Conservation (phyloP, 2,888 invertebrate species). For the Drosophila subsilvestris region DNA sequence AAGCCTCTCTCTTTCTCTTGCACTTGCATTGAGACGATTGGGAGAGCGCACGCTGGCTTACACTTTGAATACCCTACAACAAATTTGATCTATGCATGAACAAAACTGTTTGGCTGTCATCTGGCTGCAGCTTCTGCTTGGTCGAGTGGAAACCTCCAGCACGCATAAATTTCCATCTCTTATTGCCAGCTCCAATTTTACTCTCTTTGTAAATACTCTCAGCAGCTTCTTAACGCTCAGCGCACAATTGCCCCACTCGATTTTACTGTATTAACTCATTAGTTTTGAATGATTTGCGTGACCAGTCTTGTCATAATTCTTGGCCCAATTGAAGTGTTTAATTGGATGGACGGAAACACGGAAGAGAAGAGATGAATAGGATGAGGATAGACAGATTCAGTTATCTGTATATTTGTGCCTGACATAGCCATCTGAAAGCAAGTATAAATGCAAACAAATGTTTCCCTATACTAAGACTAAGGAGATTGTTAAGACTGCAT, state of each 20-base stretch:
- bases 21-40: neutral
- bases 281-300: constrained; percentile 8
- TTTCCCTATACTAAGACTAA: too few relatives aligned
- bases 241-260: neutral
- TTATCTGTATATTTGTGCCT: too few relatives aligned
- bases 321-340: neutral
- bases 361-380: neutral
- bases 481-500: too few relatives aligned
- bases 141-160: neutral
- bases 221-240: constrained; percentile 6
- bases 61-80: constrained; percentile 31
- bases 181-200: constrained; percentile 9
- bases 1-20: constrained; percentile 5
- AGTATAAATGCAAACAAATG: too few relatives aligned
- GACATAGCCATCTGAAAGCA: too few relatives aligned
- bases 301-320: constrained; percentile 9
- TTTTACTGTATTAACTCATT: neutral
- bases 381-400: neutral
- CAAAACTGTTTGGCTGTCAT: neutral
- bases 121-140: constrained; percentile 22
- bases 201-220: constrained; percentile 15
- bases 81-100: constrained; percentile 5
- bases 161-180: constrained; percentile 22
- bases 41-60: neutral
- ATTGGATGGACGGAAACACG: neutral